Percentiles rank a stretch among this genome's conserved stretches.
Conservation (phyloP, 2,888 invertebrate genomes). For the Eurytoma adleriae region DNA sequence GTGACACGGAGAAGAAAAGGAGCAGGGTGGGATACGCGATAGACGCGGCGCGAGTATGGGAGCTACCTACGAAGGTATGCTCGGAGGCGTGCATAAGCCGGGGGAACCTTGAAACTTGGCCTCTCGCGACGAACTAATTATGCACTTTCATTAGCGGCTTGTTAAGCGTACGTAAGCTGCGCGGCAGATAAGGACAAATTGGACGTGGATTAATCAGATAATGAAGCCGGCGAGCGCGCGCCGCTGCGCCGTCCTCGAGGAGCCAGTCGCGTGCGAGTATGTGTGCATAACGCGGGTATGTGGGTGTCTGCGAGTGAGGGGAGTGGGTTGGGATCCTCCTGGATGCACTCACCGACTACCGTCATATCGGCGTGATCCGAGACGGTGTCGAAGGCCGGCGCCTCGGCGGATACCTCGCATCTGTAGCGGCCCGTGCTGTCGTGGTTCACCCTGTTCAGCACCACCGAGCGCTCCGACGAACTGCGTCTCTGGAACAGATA, state of each 20-base stretch:
- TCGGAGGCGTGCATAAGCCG: background rate
- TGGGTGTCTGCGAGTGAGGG: background rate
- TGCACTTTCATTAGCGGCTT: conserved; percentile 55
- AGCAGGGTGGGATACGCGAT: background rate
- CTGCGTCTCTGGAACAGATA: conserved; percentile 79
- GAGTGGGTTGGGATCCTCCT: background rate
- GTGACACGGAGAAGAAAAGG: background rate
- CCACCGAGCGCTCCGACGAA: conserved; percentile 82
- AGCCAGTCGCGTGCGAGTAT: background rate
- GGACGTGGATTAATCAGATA: conserved; percentile 55
- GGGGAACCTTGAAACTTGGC: conserved; percentile 16
- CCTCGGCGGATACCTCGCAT: conserved; percentile 85
- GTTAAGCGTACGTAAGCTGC: conserved; percentile 37
- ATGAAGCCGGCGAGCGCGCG: conserved; percentile 40
- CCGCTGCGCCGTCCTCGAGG: background rate
- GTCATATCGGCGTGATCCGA: conserved; percentile 82
- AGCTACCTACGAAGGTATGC: background rate
- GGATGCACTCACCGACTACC: conserved; percentile 81
- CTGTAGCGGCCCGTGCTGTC: conserved; percentile 82
- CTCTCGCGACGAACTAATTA: conserved; percentile 47
- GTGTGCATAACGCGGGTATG: background rate
- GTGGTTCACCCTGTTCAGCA: conserved; percentile 81
- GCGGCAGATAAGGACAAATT: conserved; percentile 53
- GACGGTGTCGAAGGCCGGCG: conserved; percentile 84
- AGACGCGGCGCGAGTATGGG: too few species aligned